These are phyloP conservation scores for Margarornis squamiger DNA, from an alignment of 2,797 vertebrate genomes.

Conservation along the genomic window DNA sequence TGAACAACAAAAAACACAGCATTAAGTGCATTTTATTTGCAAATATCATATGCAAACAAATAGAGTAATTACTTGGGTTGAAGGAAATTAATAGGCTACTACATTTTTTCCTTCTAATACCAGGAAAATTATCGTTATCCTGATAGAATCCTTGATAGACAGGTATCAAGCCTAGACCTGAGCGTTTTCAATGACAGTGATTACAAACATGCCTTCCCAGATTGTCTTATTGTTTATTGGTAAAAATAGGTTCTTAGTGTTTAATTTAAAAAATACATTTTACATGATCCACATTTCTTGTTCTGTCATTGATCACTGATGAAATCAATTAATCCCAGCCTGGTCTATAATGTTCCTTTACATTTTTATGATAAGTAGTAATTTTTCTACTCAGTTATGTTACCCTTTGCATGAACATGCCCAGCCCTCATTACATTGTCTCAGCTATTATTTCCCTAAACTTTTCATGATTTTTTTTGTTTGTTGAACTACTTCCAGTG, in stretches of 20 bases:
- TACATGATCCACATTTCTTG: background rate
- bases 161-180: slow-evolving; percentile 23
- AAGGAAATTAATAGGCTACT: slow-evolving; percentile 15
- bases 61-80: background rate
- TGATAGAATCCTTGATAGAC: background rate
- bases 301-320: slow-evolving; percentile 30
- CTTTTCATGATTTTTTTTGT: slow-evolving; percentile 13
- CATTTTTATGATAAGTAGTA: background rate
- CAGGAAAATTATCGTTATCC: slow-evolving; percentile 32
- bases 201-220: background rate
- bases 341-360: background rate
- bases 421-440: slow-evolving; percentile 11
- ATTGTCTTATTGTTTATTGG: background rate
- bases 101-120: background rate
- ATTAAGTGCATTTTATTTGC: slow-evolving; percentile 25
- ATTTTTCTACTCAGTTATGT: background rate
- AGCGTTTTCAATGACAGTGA: background rate
- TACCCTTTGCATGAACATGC: slow-evolving; percentile 39
- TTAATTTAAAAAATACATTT: slow-evolving; percentile 18
- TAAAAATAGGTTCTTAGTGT: background rate
- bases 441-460: slow-evolving; percentile 40
- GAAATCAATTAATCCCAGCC: background rate
- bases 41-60: slow-evolving; percentile 37
- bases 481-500: slow-evolving; percentile 33
- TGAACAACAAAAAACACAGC: background rate